Evolutionary conservation across 2,888 invertebrate species (phyloP), one percentile per base, ranked within the genome.

Genomic region (Drosophila meridiana): DNA sequence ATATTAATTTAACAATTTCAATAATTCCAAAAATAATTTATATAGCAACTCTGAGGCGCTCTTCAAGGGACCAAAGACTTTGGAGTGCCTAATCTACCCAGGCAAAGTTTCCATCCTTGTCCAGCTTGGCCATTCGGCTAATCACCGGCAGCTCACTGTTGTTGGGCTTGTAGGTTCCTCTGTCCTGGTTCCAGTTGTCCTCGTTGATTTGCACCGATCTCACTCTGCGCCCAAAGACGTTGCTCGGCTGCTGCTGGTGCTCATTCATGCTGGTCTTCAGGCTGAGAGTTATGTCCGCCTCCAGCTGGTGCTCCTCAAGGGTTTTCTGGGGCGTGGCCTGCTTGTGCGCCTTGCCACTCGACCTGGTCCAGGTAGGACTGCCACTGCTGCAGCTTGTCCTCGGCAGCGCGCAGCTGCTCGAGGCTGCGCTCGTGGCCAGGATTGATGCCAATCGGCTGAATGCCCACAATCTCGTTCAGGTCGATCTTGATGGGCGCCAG

Each of bases 401-500:
- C 92, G 3, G 93, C 93, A 0, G 92, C 92, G 5, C 89, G 90
- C 28, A 93, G 68, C 40, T 93, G 91, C 3, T 90, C 86, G 11
- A 93, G 80, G 57, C 92, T 92, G 3, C 82, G 90, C 67, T 93
- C 92, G 76, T 93, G 93, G 0, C 96, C 96, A 0, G 96, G 96
- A 93, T 97, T 97, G 65, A 95, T 92, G 3, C 97, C 96, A 28
- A 93, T 93, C 6, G 93, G 93, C 50, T 92, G 91, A 1, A 93
- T 74, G 3, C 91, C 91, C 0, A 89, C 68, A 2, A 93, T 77
- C 56, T 92, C 92, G 53, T 88, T 87, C 0, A 93, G 80, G 80
- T 93, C 91, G 1, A 96, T 94, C 61, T 95, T 94, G 76, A 95
- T 94, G 0, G 96, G 95, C 0, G 95, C 94, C 48, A 97, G 93